Evolutionary conservation across 2,797 vertebrate species (phyloP).

Genomic region (Moxostoma hubbsi): DNA sequence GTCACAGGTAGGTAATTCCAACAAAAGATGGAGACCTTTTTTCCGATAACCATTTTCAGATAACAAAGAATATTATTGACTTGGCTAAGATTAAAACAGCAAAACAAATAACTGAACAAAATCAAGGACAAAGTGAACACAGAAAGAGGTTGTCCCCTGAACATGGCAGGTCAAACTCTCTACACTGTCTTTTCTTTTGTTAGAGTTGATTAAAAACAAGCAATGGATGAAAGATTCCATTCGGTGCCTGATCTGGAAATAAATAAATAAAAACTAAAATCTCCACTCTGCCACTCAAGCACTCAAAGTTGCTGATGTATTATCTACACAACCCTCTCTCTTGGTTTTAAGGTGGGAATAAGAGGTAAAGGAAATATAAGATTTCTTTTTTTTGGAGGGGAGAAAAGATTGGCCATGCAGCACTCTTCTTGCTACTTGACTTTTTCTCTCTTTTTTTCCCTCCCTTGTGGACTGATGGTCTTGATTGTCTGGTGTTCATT

Average conservation of each 20-base stretch:
- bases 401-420: constrained; percentile 35
- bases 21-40: constrained; percentile 74
- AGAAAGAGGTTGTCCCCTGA: constrained; percentile 72
- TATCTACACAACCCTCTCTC: constrained; percentile 35
- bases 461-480: constrained; percentile 58
- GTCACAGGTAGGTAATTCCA: constrained; percentile 82
- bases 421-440: constrained; percentile 66
- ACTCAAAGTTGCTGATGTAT: constrained; percentile 21
- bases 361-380: constrained; percentile 42
- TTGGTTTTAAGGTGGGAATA: constrained; percentile 32
- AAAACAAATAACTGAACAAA: constrained; percentile 83
- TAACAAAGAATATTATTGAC: constrained; percentile 89
- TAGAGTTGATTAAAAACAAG: constrained; percentile 77
- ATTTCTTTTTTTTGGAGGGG: constrained; percentile 9
- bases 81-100: constrained; percentile 84
- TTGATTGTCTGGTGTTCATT: constrained; percentile 81
- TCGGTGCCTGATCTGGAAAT: constrained; percentile 43
- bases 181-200: constrained; percentile 73
- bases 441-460: constrained; percentile 47
- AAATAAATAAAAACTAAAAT: constrained; percentile 24
- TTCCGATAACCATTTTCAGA: constrained; percentile 80
- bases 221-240: constrained; percentile 51
- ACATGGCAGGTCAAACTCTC: constrained; percentile 67
- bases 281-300: constrained; percentile 33
- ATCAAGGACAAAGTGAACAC: constrained; percentile 78